Percentiles rank a stretch among this genome's conserved stretches.
These are phyloP conservation scores for Alosa alosa DNA, from an alignment of 2,113 vertebrate genomes.

Conservation along the genomic window DNA sequence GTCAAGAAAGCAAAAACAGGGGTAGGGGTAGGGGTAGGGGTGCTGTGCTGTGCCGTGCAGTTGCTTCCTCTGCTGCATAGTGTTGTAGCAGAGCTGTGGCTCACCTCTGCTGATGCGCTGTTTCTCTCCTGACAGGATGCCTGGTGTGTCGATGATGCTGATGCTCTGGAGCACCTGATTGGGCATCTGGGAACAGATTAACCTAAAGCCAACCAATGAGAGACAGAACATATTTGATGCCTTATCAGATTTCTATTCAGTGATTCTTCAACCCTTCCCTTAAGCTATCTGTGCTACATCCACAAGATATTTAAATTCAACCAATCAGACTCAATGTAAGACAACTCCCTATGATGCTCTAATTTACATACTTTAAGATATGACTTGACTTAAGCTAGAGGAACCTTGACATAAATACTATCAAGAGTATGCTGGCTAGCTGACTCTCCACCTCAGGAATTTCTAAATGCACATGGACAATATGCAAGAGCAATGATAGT, in stretches of 20 bases:
- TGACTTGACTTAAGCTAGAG: not conserved
- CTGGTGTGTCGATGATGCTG: constrained; percentile 94
- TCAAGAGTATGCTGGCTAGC: not conserved
- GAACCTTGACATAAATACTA: not conserved
- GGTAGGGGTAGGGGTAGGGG: not conserved
- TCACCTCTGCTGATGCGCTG: constrained; percentile 94
- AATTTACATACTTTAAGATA: not conserved
- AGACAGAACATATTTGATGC: constrained; percentile 15
- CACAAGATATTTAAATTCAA: not conserved
- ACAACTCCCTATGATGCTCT: not conserved
- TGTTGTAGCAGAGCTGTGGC: constrained; percentile 23
- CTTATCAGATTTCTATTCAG: not conserved
- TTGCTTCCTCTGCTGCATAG: not conserved
- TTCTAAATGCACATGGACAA: too few species aligned
- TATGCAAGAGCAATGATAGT: too few species aligned
- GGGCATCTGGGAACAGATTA: constrained; percentile 95
- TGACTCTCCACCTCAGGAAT: too few species aligned
- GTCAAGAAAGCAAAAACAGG: not conserved
- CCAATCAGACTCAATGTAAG: not conserved
- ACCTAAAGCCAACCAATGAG: constrained; percentile 66
- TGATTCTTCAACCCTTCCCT: not conserved
- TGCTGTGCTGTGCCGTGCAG: not conserved
- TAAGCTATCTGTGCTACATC: not conserved
- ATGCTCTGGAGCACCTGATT: constrained; percentile 96
- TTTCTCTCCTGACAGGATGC: constrained; percentile 96